Percentiles rank a stretch among this genome's conserved stretches.
Conservation (phyloP, 35 echinoderm and acorn worm genomes). For the Ophioderma brevispina region DNA sequence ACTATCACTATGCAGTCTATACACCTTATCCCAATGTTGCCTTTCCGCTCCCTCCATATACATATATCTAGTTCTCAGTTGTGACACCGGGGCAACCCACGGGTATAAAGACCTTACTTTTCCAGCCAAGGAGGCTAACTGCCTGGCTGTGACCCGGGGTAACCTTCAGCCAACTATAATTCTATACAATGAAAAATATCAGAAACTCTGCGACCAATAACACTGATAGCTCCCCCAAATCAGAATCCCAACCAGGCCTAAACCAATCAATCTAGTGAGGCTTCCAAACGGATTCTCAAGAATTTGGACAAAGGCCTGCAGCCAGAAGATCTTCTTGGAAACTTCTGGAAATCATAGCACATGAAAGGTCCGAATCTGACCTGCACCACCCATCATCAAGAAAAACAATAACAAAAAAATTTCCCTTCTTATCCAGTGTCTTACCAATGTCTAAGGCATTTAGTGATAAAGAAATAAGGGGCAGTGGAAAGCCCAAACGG, state of each 20-base stretch:
- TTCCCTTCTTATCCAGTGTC: background rate
- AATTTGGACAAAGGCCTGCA: background rate
- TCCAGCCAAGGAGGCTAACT: background rate
- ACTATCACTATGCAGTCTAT: background rate
- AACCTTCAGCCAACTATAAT: background rate
- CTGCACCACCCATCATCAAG: background rate
- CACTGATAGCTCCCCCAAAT: background rate
- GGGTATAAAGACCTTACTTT: background rate
- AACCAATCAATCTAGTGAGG: conserved; percentile 4
- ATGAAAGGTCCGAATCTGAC: background rate
- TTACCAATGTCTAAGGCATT: background rate
- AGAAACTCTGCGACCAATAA: background rate
- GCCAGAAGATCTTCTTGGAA: background rate
- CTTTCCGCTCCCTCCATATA: background rate
- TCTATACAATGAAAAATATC: background rate
- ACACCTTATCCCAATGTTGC: background rate
- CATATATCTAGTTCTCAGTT: background rate
- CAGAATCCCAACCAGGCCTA: background rate
- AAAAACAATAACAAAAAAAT: background rate
- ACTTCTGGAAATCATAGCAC: background rate
- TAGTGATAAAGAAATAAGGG: conserved; percentile 30
- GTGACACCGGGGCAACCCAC: background rate
- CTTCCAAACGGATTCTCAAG: background rate
- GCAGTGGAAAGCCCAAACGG: conserved; percentile 38
- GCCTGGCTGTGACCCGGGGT: background rate